phyloP scores from a whole-genome alignment of 2,113 vertebrate species.

The Lampris megalopsis region DNA sequence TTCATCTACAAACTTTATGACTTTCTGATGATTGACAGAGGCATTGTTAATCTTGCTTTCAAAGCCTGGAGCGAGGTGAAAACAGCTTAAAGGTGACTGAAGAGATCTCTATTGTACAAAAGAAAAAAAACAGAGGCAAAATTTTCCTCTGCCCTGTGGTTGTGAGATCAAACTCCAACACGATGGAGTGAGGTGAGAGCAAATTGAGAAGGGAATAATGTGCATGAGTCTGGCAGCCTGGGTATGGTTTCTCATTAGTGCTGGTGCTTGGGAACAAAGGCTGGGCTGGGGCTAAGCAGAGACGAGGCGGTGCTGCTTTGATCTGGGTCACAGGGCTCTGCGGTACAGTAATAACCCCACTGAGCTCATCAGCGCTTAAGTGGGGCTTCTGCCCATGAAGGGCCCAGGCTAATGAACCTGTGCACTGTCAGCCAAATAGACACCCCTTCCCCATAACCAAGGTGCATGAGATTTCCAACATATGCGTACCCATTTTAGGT shows the following conservation, averaged over 20 bases:
- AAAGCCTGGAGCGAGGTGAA: slow-evolving; percentile 10
- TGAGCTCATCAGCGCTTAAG: slow-evolving; percentile 76
- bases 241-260: slow-evolving; percentile 74
- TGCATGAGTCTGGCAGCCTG: slow-evolving; percentile 43
- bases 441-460: slow-evolving; percentile 31
- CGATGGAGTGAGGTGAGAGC: slow-evolving; percentile 50
- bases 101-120: slow-evolving; percentile 13
- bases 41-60: not conserved
- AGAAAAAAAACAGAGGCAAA: slow-evolving; percentile 22
- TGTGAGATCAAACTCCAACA: slow-evolving; percentile 50
- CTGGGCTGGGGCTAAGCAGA: slow-evolving; percentile 42
- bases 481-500: slow-evolving; percentile 36
- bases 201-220: slow-evolving; percentile 62
- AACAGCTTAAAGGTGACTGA: not conserved
- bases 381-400: slow-evolving; percentile 68
- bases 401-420: slow-evolving; percentile 66
- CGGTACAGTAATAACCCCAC: slow-evolving; percentile 76
- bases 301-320: slow-evolving; percentile 69
- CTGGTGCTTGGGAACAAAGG: slow-evolving; percentile 66
- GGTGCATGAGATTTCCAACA: slow-evolving; percentile 36
- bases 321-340: slow-evolving; percentile 76
- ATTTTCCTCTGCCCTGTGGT: slow-evolving; percentile 17
- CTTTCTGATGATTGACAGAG: not conserved
- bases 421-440: slow-evolving; percentile 51
- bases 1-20: not conserved